Base-by-base conservation (phyloP, 2,888 invertebrate genomes). In the Siphlonurus alternatus region DNA sequence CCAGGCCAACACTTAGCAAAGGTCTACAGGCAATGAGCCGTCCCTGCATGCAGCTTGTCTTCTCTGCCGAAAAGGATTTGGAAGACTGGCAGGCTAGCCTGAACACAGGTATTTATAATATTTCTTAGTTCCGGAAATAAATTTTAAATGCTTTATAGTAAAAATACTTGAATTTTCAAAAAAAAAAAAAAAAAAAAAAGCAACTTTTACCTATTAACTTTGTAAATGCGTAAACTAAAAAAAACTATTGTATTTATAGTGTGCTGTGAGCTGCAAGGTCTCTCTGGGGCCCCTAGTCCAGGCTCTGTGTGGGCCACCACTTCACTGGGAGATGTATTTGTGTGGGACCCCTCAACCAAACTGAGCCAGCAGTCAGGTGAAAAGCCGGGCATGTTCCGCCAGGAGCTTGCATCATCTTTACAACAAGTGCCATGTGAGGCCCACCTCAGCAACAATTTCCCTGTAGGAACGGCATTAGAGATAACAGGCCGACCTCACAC, bases 81-180 rank as follows among this genome's bases (percentile, higher is more conserved):
- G 92, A 93, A 76, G 93, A 93, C 73, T 93, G 93, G 93, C 82
- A 92, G 65, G 84, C 86, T 66, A 85, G 90, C 73, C 80, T 92
- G 69, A 85, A 87, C 18, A 86, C 85, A 67, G 80, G 80, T 75
- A 76, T 70, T 64, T 71, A 73, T 15, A 60, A 25, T 3, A 53
- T 20, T 24, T 38, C 38, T 64, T 7, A 22, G 7, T 65, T 54
- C 18, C 18, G 3, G 7, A n/a, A 53, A n/a, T 60, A 62, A 23
- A 64, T 63, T 25, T 54, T 56, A 10, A 23, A 25, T 60, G 2
- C 18, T 64, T 10, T 7, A 19, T 54, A 38, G 23, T 5, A n/a
- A n/a, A n/a, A n/a, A n/a, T n/a, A n/a, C n/a, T n/a, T n/a, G n/a
- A n/a, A 38, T 15, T 10, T 38, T 38, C 7, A 10, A 38, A 10